Evolutionary conservation across 1,140 invertebrate species (phyloP).

Genomic region (Bombus cullumanus): DNA sequence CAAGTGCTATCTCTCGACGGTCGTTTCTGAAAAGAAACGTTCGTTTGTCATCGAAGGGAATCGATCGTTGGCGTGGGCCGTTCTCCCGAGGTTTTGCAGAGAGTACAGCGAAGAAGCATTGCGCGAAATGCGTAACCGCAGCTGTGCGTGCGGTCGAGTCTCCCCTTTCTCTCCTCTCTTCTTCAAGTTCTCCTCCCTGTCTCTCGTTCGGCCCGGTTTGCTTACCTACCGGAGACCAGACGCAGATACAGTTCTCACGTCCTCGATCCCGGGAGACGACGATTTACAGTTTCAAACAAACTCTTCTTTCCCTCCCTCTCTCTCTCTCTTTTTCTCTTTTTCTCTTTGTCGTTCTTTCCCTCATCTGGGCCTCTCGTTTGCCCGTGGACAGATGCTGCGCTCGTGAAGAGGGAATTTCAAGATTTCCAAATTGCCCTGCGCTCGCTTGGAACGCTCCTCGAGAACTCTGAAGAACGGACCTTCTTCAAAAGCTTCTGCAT

Average conservation of each 20-base stretch:
- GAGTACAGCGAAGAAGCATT: constrained; percentile 56
- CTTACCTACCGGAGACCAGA: constrained; percentile 64
- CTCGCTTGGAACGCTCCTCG: background rate
- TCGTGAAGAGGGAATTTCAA: constrained; percentile 40
- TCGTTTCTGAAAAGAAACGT: background rate
- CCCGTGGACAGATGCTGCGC: constrained; percentile 46
- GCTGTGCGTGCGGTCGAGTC: constrained; percentile 74
- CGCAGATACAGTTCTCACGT: constrained; percentile 74
- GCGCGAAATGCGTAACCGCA: constrained; percentile 78
- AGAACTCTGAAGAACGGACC: background rate
- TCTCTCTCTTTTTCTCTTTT: background rate
- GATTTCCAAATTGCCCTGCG: constrained; percentile 34
- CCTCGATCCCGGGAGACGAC: constrained; percentile 65
- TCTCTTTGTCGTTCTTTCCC: background rate
- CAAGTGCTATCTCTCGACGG: background rate
- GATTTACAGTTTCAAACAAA: constrained; percentile 72
- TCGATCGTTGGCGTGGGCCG: constrained; percentile 19
- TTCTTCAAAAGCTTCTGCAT: background rate
- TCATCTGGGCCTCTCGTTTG: background rate
- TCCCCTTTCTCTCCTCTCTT: constrained; percentile 8
- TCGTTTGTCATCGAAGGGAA: constrained; percentile 32
- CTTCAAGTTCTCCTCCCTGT: constrained; percentile 23
- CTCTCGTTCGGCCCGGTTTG: constrained; percentile 51
- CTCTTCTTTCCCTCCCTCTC: constrained; percentile 21
- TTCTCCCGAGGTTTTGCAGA: background rate